Evolutionary conservation across 2,113 vertebrate genomes (phyloP).

Genomic region (Propithecus coquereli): DNA sequence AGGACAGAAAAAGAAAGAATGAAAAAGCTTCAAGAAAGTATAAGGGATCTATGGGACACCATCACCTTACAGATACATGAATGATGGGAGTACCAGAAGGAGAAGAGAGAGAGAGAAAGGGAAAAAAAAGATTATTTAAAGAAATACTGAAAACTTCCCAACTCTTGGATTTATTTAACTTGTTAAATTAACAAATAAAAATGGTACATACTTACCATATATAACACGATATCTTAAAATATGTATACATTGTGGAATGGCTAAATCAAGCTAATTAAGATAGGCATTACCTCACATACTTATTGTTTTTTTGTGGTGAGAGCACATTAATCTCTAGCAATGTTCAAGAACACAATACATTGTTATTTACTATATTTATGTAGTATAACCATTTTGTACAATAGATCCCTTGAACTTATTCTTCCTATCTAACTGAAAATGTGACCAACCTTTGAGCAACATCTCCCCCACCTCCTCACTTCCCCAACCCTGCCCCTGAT

Average conservation of each 20-base stretch:
- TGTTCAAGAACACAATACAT: neutral
- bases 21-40: too few relatives aligned
- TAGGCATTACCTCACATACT: neutral
- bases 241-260: neutral
- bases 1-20: too few relatives aligned
- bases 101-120: too few relatives aligned
- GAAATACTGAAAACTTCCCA: too few relatives aligned
- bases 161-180: neutral
- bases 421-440: neutral
- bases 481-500: neutral
- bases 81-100: too few relatives aligned
- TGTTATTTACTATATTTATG: neutral
- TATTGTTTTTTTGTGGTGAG: neutral
- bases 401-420: neutral
- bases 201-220: neutral
- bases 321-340: neutral
- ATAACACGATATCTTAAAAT: neutral
- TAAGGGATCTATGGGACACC: too few relatives aligned
- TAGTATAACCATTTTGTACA: neutral
- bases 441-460: neutral
- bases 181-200: neutral
- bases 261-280: neutral
- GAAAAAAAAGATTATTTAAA: too few relatives aligned
- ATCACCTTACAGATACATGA: too few relatives aligned
- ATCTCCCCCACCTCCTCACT: neutral